Percentiles rank a stretch among this genome's conserved stretches.
Conservation (phyloP, 2,797 vertebrate species). For the Peromyscus nudipes region DNA sequence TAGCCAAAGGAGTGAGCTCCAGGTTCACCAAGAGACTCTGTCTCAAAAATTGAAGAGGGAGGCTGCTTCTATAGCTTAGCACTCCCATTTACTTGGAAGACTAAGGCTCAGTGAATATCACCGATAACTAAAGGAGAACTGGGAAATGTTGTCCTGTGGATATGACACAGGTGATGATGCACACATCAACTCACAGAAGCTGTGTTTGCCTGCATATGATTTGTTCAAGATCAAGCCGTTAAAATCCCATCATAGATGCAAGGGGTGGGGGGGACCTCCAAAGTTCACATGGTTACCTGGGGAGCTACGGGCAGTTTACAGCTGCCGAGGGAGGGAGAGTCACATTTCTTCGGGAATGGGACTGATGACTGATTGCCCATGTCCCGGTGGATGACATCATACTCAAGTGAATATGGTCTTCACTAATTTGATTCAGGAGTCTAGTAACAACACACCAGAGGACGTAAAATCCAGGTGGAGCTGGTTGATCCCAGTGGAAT, state of each 20-base stretch:
- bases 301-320: background rate
- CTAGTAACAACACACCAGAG: background rate
- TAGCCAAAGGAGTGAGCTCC: background rate
- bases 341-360: background rate
- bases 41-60: background rate
- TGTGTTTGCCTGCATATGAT: background rate
- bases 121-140: background rate
- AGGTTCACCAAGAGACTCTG: background rate
- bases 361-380: background rate
- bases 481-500: background rate
- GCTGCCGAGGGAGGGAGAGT: background rate
- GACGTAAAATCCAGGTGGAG: background rate
- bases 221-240: background rate
- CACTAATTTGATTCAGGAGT: no score
- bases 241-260: no score
- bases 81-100: background rate
- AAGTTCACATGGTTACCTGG: no score
- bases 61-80: background rate
- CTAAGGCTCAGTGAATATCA: background rate
- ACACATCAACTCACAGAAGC: background rate
- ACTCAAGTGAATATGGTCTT: no score
- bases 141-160: background rate
- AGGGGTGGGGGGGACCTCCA: no score
- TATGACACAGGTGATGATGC: background rate
- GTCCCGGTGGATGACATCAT: no score